Evolutionary conservation across 2,113 vertebrate genomes (phyloP).

Genomic region (Brachypteracias leptosomus): DNA sequence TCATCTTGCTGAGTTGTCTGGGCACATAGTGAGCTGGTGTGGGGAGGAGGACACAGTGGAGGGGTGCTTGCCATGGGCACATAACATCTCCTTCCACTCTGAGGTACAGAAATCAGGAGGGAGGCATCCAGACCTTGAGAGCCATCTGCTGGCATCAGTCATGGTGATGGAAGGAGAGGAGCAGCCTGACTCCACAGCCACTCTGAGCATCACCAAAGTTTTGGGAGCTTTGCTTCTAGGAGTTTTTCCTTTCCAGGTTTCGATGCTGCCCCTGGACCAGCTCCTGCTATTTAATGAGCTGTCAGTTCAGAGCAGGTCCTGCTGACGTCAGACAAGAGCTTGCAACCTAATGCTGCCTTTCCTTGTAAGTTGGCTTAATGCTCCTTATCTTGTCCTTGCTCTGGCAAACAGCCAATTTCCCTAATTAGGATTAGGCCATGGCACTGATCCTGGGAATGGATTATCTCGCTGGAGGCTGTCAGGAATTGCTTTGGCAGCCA

Average conservation of each 20-base stretch:
- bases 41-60: neutral
- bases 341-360: neutral
- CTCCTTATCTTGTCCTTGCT: neutral
- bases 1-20: neutral
- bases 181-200: neutral
- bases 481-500: neutral
- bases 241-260: neutral
- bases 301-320: neutral
- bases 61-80: fast-evolving
- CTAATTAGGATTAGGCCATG: neutral
- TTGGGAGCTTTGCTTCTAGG: neutral
- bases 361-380: neutral
- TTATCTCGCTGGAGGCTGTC: neutral
- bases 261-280: neutral
- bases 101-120: neutral
- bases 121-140: neutral
- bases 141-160: neutral
- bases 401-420: neutral
- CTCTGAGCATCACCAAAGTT: neutral
- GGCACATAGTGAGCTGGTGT: fast-evolving
- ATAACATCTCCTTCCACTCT: neutral
- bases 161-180: neutral
- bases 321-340: neutral
- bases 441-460: neutral
- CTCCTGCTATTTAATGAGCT: neutral